These are phyloP conservation scores for Caerostris extrusa DNA, from an alignment of 1,140 invertebrate species.

Conservation along the genomic window DNA sequence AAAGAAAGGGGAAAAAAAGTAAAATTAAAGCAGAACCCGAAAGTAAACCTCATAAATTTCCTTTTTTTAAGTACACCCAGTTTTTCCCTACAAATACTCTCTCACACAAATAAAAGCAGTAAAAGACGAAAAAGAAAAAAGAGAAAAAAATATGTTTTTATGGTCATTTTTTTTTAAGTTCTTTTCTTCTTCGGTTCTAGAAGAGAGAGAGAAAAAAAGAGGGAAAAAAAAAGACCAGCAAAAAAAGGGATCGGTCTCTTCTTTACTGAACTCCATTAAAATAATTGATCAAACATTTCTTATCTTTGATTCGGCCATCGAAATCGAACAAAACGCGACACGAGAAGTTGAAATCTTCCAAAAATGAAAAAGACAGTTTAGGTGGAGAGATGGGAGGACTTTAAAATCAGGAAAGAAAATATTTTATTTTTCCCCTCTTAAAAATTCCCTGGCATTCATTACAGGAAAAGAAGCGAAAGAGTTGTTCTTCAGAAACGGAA, in stretches of 20 bases:
- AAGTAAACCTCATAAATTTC: conserved; percentile 44
- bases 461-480: neutral
- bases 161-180: neutral
- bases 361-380: neutral
- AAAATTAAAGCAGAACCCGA: conserved; percentile 8
- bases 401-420: neutral
- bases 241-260: neutral
- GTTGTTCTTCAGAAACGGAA: neutral
- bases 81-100: neutral
- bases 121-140: neutral
- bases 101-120: neutral
- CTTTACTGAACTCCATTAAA: conserved; percentile 2
- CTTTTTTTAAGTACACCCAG: conserved; percentile 3
- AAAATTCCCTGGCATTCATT: neutral
- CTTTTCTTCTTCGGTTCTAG: too few species aligned
- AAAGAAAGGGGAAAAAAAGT: neutral
- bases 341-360: neutral
- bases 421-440: neutral
- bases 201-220: neutral
- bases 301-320: conserved; percentile 24
- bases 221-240: neutral
- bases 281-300: conserved; percentile 47
- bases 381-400: neutral
- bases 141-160: neutral
- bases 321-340: neutral